Evolutionary conservation across 2,113 vertebrate genomes (phyloP).

Genomic region (Leptodactylus fuscus): DNA sequence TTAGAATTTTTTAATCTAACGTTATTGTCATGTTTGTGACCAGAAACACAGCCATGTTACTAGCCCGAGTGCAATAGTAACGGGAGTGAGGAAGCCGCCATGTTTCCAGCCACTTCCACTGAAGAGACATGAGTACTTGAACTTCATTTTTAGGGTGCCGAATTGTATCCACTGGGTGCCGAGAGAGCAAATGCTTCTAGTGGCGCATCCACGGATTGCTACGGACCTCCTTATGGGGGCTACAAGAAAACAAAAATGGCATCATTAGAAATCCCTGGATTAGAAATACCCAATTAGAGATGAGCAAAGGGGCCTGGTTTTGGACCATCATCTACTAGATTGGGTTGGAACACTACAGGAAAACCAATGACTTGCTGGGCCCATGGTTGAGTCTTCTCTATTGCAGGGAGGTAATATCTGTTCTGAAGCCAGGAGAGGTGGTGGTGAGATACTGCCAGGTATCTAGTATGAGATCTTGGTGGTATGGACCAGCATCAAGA

Average conservation of each 20-base stretch:
- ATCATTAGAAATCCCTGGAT: no score
- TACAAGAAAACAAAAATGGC: neutral
- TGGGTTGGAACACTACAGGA: no score
- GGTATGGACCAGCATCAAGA: no score
- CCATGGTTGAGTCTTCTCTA: no score
- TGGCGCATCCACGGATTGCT: constrained; percentile 31
- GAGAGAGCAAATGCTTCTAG: neutral
- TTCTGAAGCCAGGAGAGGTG: no score
- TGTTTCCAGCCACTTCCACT: neutral
- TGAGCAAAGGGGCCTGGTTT: no score
- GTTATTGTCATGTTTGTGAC: neutral
- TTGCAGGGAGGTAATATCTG: no score
- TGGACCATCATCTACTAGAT: no score
- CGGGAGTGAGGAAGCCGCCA: neutral
- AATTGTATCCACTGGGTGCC: neutral
- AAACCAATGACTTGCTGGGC: no score
- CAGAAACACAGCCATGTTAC: neutral
- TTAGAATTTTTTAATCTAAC: rapidly evolving
- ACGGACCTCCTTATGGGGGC: neutral
- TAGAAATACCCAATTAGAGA: neutral
- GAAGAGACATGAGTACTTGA: neutral
- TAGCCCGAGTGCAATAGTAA: neutral
- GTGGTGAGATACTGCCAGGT: no score
- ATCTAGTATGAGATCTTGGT: no score
- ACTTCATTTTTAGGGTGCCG: neutral